phyloP scores from a whole-genome alignment of 2,113 vertebrate species.

The Marmota flaviventris region DNA sequence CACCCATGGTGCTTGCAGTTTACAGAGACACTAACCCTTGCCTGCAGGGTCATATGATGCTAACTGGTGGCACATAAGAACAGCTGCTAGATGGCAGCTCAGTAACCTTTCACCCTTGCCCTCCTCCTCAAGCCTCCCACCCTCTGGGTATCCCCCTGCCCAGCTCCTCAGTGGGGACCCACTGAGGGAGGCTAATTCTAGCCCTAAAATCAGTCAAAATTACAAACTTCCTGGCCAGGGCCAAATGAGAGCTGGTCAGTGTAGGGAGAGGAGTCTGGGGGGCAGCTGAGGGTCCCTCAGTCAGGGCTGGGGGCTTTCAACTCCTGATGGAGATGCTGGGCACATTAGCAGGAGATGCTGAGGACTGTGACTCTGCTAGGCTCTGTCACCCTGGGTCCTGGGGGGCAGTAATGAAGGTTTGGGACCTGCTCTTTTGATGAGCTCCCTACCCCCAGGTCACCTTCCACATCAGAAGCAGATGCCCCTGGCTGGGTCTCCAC shows the following conservation, averaged over 20 bases:
- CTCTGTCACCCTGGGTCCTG: not conserved
- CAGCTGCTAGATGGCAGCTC: rapidly evolving
- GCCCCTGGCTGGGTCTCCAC: too few relatives aligned
- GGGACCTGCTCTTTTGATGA: not conserved
- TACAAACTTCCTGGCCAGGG: not conserved
- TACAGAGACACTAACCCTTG: not conserved
- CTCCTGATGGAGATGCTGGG: not conserved
- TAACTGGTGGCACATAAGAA: not conserved
- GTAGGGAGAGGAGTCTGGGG: not conserved
- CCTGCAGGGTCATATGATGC: not conserved
- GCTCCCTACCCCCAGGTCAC: too few relatives aligned
- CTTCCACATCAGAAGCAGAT: too few relatives aligned
- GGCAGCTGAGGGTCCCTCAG: not conserved
- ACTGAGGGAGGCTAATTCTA: not conserved
- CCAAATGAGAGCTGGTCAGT: not conserved
- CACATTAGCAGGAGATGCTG: not conserved
- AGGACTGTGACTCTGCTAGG: not conserved
- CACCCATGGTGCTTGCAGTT: too few relatives aligned
- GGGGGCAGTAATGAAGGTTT: not conserved
- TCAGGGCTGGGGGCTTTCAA: not conserved
- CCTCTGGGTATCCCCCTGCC: not conserved
- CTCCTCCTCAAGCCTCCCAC: not conserved
- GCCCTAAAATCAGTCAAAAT: not conserved
- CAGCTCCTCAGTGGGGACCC: not conserved
- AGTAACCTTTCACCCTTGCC: not conserved